Base-by-base conservation (phyloP, 2,797 vertebrate genomes). In the Ptychadena robeensis region DNA sequence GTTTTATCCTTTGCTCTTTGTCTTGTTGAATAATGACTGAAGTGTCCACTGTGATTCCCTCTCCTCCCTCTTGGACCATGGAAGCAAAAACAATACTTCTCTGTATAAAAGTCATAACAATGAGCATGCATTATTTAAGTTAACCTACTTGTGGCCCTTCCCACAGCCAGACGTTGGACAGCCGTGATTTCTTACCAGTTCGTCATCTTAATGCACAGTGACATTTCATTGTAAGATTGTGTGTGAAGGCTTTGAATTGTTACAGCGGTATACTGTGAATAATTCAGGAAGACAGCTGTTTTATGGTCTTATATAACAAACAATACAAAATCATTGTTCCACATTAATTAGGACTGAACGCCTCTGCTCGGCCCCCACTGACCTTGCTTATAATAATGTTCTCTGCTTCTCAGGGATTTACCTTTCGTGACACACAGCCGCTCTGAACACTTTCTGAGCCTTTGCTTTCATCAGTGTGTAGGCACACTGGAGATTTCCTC, bases 231-330 rank as follows among this genome's bases (percentile, higher is more conserved):
- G 11, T 81, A 11, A 72, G 59, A 66, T 66, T 15, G 69, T 64
- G 59, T 81, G 70, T 65, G 69, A 81, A 59, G 38, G 28, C 15
- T 73, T 9, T 73, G 61, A 40, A 82, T 82, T 25, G 71, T 61
- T 40, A 38, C 64, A 38, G n/a, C 31, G 10, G 72, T 38, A 37
- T 9, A n/a, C 25, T 66, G 25, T 82, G 63, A 65, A 82, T 82
- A 53, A 82, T 75, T 82, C 67, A 82, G 48, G 35, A 11, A 73
- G 70, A 66, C 71, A 68, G 64, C 79, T 82, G 71, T 82, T 82
- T 66, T 82, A 48, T 74, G 63, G 44, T 30, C 71, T 75, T 66
- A 59, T 75, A 28, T 82, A 81, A 81, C 14, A 37, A 67, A 73
- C 63, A 38, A 75, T 68, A 59, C 35, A 35, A 57, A 82, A 15